These are phyloP conservation scores for Drosophila mayri DNA, from an alignment of 1,140 invertebrate genomes.

Conservation along the genomic window DNA sequence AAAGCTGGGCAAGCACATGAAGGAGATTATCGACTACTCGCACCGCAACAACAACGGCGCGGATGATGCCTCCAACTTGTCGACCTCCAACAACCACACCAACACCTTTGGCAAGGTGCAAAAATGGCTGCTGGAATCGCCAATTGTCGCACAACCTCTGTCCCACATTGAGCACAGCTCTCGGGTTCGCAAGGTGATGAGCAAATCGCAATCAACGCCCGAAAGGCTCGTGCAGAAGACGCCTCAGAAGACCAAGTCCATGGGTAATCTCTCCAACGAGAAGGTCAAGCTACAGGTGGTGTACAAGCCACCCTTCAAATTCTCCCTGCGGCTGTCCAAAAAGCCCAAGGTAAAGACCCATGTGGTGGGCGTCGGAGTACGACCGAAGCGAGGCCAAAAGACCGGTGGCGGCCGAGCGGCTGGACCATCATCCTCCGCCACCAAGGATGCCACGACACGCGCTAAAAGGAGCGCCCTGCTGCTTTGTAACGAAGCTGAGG, in stretches of 20 bases:
- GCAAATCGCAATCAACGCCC: constrained; percentile 81
- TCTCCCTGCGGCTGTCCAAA: constrained; percentile 92
- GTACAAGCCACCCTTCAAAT: constrained; percentile 94
- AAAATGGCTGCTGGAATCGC: constrained; percentile 93
- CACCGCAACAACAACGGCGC: constrained; percentile 70
- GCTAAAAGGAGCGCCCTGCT: constrained; percentile 70
- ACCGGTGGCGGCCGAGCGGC: constrained; percentile 23
- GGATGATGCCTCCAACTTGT: constrained; percentile 82
- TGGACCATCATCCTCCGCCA: constrained; percentile 48
- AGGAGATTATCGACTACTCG: constrained; percentile 92
- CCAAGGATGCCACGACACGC: constrained; percentile 52
- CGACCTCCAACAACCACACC: constrained; percentile 87
- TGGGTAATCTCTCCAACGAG: constrained; percentile 86
- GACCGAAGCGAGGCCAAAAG: constrained; percentile 65
- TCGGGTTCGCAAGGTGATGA: constrained; percentile 78
- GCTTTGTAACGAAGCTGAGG: constrained; percentile 72
- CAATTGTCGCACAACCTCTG: constrained; percentile 81
- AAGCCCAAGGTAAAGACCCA: constrained; percentile 87
- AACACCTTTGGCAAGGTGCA: constrained; percentile 93
- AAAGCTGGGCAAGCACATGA: constrained; percentile 86
- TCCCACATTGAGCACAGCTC: constrained; percentile 88
- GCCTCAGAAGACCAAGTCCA: constrained; percentile 83
- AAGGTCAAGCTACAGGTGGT: constrained; percentile 92
- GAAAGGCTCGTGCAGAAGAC: constrained; percentile 73
- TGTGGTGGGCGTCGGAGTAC: constrained; percentile 63